Conservation (phyloP, 2,888 invertebrate genomes). For the Drosophila histrio region DNA sequence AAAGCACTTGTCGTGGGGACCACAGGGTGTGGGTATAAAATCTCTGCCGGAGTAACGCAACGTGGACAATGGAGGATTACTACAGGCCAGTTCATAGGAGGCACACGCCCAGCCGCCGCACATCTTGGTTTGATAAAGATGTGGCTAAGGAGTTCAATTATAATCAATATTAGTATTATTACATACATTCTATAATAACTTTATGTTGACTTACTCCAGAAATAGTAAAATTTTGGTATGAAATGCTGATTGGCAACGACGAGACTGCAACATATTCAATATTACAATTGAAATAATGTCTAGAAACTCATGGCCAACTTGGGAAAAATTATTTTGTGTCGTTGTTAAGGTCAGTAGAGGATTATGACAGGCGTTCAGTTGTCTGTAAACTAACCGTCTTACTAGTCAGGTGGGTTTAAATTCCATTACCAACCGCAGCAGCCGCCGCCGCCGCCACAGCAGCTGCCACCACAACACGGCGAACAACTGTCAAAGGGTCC, state of each 20-base stretch:
- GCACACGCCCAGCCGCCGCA: slow-evolving; percentile 73
- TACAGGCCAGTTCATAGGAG: slow-evolving; percentile 59
- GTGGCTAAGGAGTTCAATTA: neutral
- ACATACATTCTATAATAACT: too few relatives aligned
- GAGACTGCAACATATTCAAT: neutral
- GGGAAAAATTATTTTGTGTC: neutral
- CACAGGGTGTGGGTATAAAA: slow-evolving; percentile 66
- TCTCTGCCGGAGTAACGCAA: slow-evolving; percentile 60
- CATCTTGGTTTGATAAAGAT: slow-evolving; percentile 29
- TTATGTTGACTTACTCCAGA: neutral
- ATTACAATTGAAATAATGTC: neutral
- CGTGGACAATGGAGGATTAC: slow-evolving; percentile 61
- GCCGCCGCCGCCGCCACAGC: slow-evolving; percentile 39
- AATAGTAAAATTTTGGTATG: slow-evolving; percentile 6
- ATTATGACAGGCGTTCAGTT: neutral
- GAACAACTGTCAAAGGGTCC: slow-evolving; percentile 52
- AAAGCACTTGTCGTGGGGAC: slow-evolving; percentile 53
- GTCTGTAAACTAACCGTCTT: neutral
- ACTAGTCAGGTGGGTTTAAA: neutral
- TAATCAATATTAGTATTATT: neutral
- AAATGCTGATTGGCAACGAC: neutral
- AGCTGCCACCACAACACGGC: slow-evolving; percentile 25
- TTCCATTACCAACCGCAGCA: slow-evolving; percentile 32
- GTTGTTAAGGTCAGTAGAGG: neutral
- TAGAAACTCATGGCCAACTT: slow-evolving; percentile 7